phyloP scores from a whole-genome alignment of 2,797 vertebrate genomes.

The Anolis apletophallus region DNA sequence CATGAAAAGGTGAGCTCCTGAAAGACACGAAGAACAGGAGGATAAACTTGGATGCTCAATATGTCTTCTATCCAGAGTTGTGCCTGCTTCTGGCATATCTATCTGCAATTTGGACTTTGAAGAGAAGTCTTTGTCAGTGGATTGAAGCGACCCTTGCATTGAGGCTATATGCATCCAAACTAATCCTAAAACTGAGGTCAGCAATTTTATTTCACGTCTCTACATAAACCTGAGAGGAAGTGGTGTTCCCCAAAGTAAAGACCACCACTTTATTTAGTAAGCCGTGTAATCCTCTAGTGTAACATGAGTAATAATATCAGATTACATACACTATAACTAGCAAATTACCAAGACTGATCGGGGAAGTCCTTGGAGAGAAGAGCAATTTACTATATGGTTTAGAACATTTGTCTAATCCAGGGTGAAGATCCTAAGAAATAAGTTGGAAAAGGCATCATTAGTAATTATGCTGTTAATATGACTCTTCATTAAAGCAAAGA shows the following conservation, averaged over 20 bases:
- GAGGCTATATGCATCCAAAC: constrained; percentile 46
- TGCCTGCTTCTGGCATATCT: not conserved
- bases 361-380: constrained; percentile 73
- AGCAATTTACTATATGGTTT: constrained; percentile 62
- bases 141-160: not conserved
- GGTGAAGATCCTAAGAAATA: constrained; percentile 55
- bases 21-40: too few relatives aligned
- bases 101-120: not conserved
- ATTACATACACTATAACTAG: constrained; percentile 75
- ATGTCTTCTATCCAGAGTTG: not conserved
- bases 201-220: constrained; percentile 63
- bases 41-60: not conserved
- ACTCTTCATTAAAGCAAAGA: constrained; percentile 52
- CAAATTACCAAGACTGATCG: constrained; percentile 77
- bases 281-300: constrained; percentile 74
- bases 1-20: not conserved
- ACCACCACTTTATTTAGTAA: constrained; percentile 75
- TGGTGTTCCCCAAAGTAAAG: constrained; percentile 65
- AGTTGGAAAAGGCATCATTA: constrained; percentile 62
- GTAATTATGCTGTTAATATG: constrained; percentile 45
- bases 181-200: constrained; percentile 62
- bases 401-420: constrained; percentile 73
- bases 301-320: constrained; percentile 75
- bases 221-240: constrained; percentile 68
- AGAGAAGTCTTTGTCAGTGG: not conserved